Percentiles rank a stretch among this genome's conserved stretches.
These are phyloP conservation scores for Leptopilina syphax DNA, from an alignment of 2,888 invertebrate genomes.

Conservation along the genomic window DNA sequence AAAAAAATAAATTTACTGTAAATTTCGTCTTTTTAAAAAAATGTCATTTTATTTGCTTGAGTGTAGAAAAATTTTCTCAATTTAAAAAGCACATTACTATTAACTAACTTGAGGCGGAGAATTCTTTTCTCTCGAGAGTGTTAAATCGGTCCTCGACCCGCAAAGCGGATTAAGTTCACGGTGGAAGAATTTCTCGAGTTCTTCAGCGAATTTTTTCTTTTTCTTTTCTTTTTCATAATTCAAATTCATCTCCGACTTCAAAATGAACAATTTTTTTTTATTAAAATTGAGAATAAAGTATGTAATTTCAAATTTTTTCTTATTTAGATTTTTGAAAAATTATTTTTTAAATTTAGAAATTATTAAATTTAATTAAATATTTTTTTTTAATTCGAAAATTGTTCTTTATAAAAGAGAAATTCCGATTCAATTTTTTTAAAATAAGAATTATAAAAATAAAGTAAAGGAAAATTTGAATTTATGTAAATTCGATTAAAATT, in stretches of 20 bases:
- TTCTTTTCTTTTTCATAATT: neutral
- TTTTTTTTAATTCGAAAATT: too few relatives aligned
- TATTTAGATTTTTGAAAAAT: too few relatives aligned
- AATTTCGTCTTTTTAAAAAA: neutral
- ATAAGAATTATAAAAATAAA: too few relatives aligned
- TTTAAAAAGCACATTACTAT: neutral
- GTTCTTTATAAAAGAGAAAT: too few relatives aligned
- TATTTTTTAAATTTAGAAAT: too few relatives aligned
- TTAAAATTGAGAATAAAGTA: neutral
- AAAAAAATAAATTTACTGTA: too few relatives aligned
- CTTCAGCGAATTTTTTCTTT: neutral
- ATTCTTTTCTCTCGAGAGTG: conserved; percentile 15
- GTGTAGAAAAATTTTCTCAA: too few relatives aligned
- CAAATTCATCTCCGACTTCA: conserved; percentile 64
- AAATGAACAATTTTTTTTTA: conserved; percentile 56
- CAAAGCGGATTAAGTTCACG: conserved; percentile 61
- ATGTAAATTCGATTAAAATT: too few relatives aligned
- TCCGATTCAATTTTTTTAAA: too few relatives aligned
- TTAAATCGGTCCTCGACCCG: conserved; percentile 38
- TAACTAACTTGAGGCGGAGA: neutral
- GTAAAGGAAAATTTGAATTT: too few relatives aligned
- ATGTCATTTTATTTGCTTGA: neutral
- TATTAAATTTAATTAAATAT: too few relatives aligned
- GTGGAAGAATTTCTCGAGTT: conserved; percentile 54
- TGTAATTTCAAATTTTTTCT: neutral